phyloP scores from a whole-genome alignment of 2,113 vertebrate genomes.

The Isurus oxyrinchus region DNA sequence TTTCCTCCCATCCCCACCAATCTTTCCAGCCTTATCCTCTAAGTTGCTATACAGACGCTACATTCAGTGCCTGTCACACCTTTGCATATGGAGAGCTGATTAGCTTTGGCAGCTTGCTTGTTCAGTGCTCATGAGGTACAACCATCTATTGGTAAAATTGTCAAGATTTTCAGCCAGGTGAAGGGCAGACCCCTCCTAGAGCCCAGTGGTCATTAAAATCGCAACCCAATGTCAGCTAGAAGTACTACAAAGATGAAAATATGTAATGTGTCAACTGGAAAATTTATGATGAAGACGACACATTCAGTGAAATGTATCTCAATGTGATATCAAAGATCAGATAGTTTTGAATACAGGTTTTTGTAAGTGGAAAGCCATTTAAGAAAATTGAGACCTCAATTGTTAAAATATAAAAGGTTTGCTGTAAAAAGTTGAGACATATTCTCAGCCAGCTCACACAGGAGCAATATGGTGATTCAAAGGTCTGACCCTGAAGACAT shows the following conservation, averaged over 20 bases:
- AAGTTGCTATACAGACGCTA: neutral
- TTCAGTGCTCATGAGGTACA: too few species aligned
- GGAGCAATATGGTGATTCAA: neutral
- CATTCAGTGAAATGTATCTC: neutral
- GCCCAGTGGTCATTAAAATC: too few species aligned
- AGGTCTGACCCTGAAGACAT: neutral
- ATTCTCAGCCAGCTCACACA: neutral
- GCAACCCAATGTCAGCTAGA: neutral
- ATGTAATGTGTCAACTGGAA: neutral
- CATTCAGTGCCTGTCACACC: too few species aligned
- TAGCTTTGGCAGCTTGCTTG: too few species aligned
- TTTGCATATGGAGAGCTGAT: too few species aligned
- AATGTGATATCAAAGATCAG: neutral
- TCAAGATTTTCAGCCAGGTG: neutral
- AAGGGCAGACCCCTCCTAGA: neutral
- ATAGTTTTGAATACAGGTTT: neutral
- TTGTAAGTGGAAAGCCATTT: neutral
- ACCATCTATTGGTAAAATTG: too few species aligned
- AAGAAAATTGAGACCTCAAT: neutral
- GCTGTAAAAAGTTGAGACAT: neutral
- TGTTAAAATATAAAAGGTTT: neutral
- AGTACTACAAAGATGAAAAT: neutral
- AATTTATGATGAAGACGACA: neutral
- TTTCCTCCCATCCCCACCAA: neutral
- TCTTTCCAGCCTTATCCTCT: neutral